Evolutionary conservation across 2,888 invertebrate species (phyloP).

Genomic region (Spialia ferax): DNA sequence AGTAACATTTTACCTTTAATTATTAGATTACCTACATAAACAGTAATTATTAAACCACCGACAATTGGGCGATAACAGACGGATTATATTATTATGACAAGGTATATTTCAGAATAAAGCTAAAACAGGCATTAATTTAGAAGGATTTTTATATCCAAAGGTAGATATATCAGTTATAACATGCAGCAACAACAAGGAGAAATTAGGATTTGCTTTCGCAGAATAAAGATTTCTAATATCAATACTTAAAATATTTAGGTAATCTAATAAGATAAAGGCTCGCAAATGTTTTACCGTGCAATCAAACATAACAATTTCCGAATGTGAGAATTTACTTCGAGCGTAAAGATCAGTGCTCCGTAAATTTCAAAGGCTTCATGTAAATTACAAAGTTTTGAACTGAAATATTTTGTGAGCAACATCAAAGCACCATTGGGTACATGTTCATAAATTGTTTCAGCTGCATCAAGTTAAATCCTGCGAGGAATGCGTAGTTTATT

Average conservation of each 20-base stretch:
- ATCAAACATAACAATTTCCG: slow-evolving; percentile 18
- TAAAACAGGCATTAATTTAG: too few species aligned
- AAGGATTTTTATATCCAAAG: too few species aligned
- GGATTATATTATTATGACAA: too few species aligned
- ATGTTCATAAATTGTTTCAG: slow-evolving; percentile 38
- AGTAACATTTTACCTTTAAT: too few species aligned
- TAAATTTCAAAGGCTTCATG: slow-evolving; percentile 35
- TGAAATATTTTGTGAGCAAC: slow-evolving; percentile 36
- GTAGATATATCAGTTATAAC: too few species aligned
- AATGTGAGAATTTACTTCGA: slow-evolving; percentile 33
- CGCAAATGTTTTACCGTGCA: slow-evolving; percentile 1
- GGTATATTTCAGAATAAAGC: too few species aligned
- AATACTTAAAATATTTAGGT: background rate
- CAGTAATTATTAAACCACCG: too few species aligned
- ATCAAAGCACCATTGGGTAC: slow-evolving; percentile 38
- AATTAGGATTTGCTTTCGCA: too few species aligned
- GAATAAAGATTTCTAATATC: too few species aligned
- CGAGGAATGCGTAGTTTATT: slow-evolving; percentile 30
- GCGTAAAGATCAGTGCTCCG: slow-evolving; percentile 35
- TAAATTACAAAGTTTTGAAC: slow-evolving; percentile 38
- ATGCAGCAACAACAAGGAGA: too few species aligned
- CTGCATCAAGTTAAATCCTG: slow-evolving; percentile 33
- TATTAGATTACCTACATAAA: too few species aligned
- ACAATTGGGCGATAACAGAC: too few species aligned
- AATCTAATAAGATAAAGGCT: background rate